phyloP scores from a whole-genome alignment of 2,888 invertebrate species.

The Folsomia candida region DNA sequence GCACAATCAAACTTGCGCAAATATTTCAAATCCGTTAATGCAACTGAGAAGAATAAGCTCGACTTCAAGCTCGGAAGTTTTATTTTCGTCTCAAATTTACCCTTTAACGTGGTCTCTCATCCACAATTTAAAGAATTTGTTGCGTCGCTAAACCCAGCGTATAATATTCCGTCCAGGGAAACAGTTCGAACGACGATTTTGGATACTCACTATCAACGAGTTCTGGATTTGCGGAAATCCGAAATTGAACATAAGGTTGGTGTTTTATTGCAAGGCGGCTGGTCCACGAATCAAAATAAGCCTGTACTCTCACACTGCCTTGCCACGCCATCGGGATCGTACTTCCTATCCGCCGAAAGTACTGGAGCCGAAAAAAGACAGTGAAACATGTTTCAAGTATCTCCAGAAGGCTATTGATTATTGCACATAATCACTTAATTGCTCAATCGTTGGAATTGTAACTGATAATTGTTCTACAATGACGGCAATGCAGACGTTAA shows the following conservation, averaged over 20 bases:
- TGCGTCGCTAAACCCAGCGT: slow-evolving; percentile 10
- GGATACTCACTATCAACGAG: slow-evolving; percentile 11
- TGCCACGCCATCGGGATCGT: slow-evolving; percentile 1
- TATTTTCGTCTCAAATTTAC: slow-evolving; percentile 19
- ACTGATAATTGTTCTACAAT: slow-evolving; percentile 37
- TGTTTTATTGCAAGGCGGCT: slow-evolving; percentile 27
- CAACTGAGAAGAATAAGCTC: neutral
- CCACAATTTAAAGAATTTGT: slow-evolving; percentile 14
- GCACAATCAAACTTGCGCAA: too few species aligned
- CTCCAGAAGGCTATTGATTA: too few species aligned
- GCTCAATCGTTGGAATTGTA: slow-evolving; percentile 20
- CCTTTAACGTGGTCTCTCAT: slow-evolving; percentile 24
- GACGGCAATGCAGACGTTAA: slow-evolving; percentile 7
- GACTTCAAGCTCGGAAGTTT: slow-evolving; percentile 6
- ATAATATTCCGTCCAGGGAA: slow-evolving; percentile 11
- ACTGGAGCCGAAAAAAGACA: slow-evolving; percentile 14
- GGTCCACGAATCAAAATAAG: slow-evolving; percentile 23
- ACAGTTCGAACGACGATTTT: slow-evolving; percentile 21
- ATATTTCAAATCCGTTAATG: too few species aligned
- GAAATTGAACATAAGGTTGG: slow-evolving; percentile 5
- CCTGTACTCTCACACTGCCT: slow-evolving; percentile 27
- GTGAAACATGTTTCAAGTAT: slow-evolving; percentile 14
- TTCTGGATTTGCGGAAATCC: too few species aligned
- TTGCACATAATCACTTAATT: neutral
- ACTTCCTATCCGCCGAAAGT: slow-evolving; percentile 11